These are phyloP conservation scores for Busseola fusca DNA, from an alignment of 2,888 invertebrate genomes.

Conservation along the genomic window DNA sequence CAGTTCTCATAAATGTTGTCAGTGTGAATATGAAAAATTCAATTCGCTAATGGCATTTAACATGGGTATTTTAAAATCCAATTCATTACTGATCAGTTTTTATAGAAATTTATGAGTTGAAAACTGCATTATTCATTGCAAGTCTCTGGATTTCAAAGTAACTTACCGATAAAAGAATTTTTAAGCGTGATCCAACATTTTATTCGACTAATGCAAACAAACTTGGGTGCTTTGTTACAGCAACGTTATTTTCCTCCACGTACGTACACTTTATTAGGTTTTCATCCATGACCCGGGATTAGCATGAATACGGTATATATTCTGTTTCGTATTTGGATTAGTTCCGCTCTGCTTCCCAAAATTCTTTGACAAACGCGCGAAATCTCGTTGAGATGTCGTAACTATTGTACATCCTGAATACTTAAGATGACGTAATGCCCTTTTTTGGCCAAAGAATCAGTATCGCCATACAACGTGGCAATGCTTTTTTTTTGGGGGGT, in stretches of 20 bases:
- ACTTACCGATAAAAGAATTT: conserved; percentile 38
- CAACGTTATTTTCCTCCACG: conserved; percentile 35
- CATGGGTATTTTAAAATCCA: conserved; percentile 28
- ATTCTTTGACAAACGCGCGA: conserved; percentile 41
- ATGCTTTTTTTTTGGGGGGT: no score
- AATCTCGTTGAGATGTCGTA: conserved; percentile 8
- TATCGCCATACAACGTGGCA: not conserved
- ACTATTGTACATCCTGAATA: not conserved
- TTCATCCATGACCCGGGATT: conserved; percentile 44
- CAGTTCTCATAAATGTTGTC: not conserved
- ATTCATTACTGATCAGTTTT: conserved; percentile 37
- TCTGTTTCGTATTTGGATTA: conserved; percentile 36
- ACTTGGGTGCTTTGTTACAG: conserved; percentile 41
- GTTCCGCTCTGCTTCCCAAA: conserved; percentile 36
- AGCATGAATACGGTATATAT: conserved; percentile 40
- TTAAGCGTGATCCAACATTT: conserved; percentile 40
- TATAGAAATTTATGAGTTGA: conserved; percentile 30
- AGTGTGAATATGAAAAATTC: conserved; percentile 16
- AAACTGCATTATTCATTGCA: conserved; percentile 56
- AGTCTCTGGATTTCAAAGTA: conserved; percentile 24
- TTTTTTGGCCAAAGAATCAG: not conserved
- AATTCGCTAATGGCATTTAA: conserved; percentile 29
- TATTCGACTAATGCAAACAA: conserved; percentile 46
- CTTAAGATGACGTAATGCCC: not conserved
- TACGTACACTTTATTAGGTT: conserved; percentile 34